A percentile compares a stretch with the other conserved stretches of the same genome.
Evolutionary conservation across 2,113 vertebrate genomes (phyloP).

Genomic region (Gambusia holbrooki): DNA sequence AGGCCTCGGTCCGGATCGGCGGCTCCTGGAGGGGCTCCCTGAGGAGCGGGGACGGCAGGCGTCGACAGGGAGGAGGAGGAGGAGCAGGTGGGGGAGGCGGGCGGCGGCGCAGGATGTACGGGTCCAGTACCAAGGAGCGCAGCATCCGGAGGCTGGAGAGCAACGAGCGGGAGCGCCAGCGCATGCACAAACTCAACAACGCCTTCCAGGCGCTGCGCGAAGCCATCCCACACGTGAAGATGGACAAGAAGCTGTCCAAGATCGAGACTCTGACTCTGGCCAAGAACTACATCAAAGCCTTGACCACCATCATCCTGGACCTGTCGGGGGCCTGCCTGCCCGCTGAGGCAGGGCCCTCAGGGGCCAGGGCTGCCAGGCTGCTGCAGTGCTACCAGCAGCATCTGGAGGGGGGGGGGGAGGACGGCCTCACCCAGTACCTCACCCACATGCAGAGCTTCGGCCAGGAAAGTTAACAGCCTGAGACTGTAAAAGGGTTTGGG

Average conservation of each 20-base stretch:
- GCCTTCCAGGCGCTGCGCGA: slow-evolving; percentile 95
- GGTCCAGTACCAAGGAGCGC: slow-evolving; percentile 81
- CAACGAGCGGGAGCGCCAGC: slow-evolving; percentile 94
- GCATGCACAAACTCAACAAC: slow-evolving; percentile 99
- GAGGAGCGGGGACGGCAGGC: slow-evolving; percentile 49
- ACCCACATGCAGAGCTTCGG: slow-evolving; percentile 84
- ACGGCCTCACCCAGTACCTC: slow-evolving; percentile 85
- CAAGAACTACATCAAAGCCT: slow-evolving; percentile 97
- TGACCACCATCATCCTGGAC: slow-evolving; percentile 92
- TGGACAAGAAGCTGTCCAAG: slow-evolving; percentile 96
- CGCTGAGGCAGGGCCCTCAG: slow-evolving; percentile 67
- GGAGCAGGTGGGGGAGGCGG: slow-evolving; percentile 37
- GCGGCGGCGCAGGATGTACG: slow-evolving; percentile 62
- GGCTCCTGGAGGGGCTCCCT: slow-evolving; percentile 71
- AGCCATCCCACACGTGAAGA: slow-evolving; percentile 93
- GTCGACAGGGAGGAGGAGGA: slow-evolving; percentile 32
- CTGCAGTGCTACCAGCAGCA: slow-evolving; percentile 90
- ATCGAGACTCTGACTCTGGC: slow-evolving; percentile 97
- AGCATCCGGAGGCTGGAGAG: slow-evolving; percentile 92
- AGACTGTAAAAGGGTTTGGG: slow-evolving; percentile 3
- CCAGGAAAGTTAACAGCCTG: slow-evolving; percentile 77
- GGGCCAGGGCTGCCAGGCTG: slow-evolving; percentile 77
- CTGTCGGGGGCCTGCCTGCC: slow-evolving; percentile 89
- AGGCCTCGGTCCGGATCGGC: slow-evolving; percentile 79
- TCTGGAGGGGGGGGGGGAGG: slow-evolving; percentile 79